Base-by-base conservation (phyloP, 2,888 invertebrate genomes). In the Zygothrica quintamaculata region DNA sequence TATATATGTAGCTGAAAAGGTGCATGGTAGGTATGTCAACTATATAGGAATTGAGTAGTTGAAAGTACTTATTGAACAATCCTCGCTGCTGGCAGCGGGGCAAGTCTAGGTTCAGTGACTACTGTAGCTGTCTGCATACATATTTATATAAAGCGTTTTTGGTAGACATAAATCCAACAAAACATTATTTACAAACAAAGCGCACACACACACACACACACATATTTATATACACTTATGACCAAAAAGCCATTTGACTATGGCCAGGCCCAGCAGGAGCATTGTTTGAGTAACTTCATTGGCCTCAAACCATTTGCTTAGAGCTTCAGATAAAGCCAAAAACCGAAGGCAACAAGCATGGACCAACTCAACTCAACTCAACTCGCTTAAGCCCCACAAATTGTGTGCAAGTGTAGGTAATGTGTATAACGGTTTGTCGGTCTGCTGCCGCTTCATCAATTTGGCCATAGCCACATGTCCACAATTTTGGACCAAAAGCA, bases 381-480 rank as follows among this genome's bases (percentile, higher is more conserved):
- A 12, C 13, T 34, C 62, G 31, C 40, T 42, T 43, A 11, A n/a
- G 11, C 13, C n/a, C 51, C 18, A 15, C 48, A 18, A 51, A n/a
- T n/a, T n/a, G 42, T 44, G 52, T 25, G 43, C 40, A 53, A 71
- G 74, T 68, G 61, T 71, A 74, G 53, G 64, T 68, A 61, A 67
- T 65, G 59, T 70, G 78, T 77, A 61, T 60, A 76, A 81, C 61
- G 74, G 82, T 78, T 84, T 81, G 78, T 78, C 82, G 85, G 82
- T 72, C 79, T 75, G 65, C 74, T 70, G 85, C 67, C 76, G 80
- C 80, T 85, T 80, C 85, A 80, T 80, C 85, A 82, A 85, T 85
- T 82, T 85, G 59, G 59, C 50, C 57, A 69, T 51, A 26, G 74
- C 55, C 56, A 62, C n/a, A 60, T 74, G 64, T 76, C 73, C 75